These are phyloP conservation scores for Hylaea fasciaria DNA, from an alignment of 2,888 invertebrate species.

Conservation along the genomic window DNA sequence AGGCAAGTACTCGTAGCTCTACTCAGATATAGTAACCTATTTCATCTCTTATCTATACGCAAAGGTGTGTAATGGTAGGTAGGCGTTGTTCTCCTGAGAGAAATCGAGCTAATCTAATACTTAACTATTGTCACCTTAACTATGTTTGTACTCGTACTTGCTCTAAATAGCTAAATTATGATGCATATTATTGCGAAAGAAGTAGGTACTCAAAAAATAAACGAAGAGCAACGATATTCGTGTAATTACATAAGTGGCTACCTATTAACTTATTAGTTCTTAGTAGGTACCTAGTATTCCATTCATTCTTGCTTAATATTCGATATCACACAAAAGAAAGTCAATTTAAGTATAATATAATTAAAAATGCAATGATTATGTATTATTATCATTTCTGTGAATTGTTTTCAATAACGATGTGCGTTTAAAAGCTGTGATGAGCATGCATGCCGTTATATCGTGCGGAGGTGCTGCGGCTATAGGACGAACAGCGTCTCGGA, in stretches of 20 bases:
- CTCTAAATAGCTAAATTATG: not conserved
- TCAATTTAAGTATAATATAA: conserved; percentile 48
- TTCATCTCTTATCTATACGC: not conserved
- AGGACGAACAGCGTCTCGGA: conserved; percentile 64
- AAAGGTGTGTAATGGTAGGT: not conserved
- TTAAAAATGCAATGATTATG: conserved; percentile 46
- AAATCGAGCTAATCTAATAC: conserved; percentile 5
- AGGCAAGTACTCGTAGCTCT: too few relatives aligned
- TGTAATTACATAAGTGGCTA: not conserved
- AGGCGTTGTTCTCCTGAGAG: not conserved
- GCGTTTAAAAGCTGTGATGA: conserved; percentile 72
- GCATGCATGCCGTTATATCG: conserved; percentile 62
- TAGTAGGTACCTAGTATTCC: not conserved
- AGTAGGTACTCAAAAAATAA: not conserved
- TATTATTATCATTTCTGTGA: conserved; percentile 55
- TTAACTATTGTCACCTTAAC: conserved; percentile 4
- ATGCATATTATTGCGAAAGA: conserved; percentile 3
- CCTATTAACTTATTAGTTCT: not conserved
- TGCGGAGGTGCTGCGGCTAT: conserved; percentile 61
- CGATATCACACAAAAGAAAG: conserved; percentile 36
- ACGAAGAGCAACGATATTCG: not conserved
- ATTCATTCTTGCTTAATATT: not conserved
- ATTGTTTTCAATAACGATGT: conserved; percentile 57
- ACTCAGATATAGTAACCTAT: too few relatives aligned
- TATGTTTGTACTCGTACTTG: conserved; percentile 1